Evolutionary conservation across 1,140 invertebrate genomes (phyloP), one percentile per base, ranked within the genome.

Genomic region (Trachymyrmex cornetzi): DNA sequence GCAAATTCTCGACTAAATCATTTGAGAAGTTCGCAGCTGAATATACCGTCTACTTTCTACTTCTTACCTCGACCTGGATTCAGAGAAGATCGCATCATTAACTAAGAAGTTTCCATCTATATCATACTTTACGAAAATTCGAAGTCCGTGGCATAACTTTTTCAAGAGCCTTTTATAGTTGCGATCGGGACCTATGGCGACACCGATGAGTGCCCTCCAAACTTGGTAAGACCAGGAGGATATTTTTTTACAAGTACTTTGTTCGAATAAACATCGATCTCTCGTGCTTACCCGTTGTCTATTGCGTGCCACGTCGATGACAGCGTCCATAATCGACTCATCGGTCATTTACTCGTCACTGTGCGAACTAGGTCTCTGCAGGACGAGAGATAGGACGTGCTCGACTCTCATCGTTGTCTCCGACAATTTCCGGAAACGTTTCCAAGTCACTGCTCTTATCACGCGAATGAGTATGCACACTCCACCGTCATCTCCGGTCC

Each of bases 101-200:
- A 85, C 77, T 63, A 63, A 89, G 74, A 89, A 89, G 63, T 90
- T 87, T 87, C 53, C 77, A 61, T 89, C 85, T 89, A 89, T 87
- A 90, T 90, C 88, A 87, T 85, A 79, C 88, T 89, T 90, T 87
- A 75, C 80, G 59, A 79, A 64, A 88, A 79, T 89, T 59, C 14
- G 48, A 50, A 50, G 74, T 53, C 22, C 24, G 30, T 77, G 69
- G 89, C 71, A 57, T 64, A 89, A 89, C 72, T 90, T 87, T 61
- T 84, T 67, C 9, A 87, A 86, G 77, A 63, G 34, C 34, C 72
- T 84, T 67, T 57, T 63, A 77, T 57, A 80, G 85, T 61, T 66
- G 77, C 16, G 88, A 82, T 64, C 63, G 85, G 64, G 50, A 87
- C 87, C 55, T 77, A 88, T 50, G 64, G 77, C 61, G 82, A 81